Conservation (phyloP, 2,113 vertebrate species). For the Gallinago undulata region DNA sequence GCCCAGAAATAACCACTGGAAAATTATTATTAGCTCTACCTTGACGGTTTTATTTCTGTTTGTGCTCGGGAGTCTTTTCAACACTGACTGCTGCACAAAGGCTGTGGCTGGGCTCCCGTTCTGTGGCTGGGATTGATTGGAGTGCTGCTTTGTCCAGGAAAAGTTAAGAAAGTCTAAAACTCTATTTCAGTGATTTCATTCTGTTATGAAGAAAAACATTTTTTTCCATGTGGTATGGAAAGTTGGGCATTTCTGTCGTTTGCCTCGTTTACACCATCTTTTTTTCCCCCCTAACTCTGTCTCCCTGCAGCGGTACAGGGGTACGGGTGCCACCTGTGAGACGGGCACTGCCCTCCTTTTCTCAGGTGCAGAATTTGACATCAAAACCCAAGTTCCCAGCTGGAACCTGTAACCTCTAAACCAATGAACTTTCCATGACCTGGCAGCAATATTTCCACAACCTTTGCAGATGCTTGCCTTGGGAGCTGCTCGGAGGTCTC, state of each 20-base stretch:
- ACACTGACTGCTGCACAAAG: not conserved
- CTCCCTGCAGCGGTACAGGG: not conserved
- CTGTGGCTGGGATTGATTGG: not conserved
- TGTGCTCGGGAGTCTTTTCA: not conserved
- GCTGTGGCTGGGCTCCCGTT: not conserved
- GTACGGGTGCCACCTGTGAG: not conserved
- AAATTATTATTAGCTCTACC: not conserved
- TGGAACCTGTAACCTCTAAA: not conserved
- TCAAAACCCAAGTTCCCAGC: not conserved
- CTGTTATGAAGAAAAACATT: not conserved
- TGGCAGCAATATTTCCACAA: not conserved
- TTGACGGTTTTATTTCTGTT: not conserved
- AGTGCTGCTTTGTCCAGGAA: rapidly evolving
- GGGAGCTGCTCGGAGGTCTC: not conserved
- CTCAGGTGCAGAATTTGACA: not conserved
- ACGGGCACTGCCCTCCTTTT: not conserved
- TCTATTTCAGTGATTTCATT: not conserved
- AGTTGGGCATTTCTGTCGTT: not conserved
- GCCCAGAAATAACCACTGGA: not conserved
- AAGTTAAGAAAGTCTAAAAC: not conserved
- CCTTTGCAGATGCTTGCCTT: not conserved
- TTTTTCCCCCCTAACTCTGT: not conserved
- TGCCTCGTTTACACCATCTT: not conserved
- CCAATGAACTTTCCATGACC: not conserved
- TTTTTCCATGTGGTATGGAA: not conserved